phyloP scores from a whole-genome alignment of 2,797 vertebrate species.

The Saxicola maurus region DNA sequence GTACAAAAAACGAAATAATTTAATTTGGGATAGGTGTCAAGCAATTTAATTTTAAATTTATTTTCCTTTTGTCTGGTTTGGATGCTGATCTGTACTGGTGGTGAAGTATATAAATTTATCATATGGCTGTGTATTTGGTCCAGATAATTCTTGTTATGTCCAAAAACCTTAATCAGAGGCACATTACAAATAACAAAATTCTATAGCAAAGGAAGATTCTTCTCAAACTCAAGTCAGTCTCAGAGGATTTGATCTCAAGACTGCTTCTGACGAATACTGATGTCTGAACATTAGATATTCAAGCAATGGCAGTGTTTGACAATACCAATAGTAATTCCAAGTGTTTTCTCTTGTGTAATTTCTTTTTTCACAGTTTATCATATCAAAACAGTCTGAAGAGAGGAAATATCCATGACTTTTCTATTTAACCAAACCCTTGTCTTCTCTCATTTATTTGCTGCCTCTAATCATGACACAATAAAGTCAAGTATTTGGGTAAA shows the following conservation, averaged over 20 bases:
- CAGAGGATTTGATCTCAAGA: not conserved
- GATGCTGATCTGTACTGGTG: not conserved
- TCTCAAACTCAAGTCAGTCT: not conserved
- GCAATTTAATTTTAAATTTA: not conserved
- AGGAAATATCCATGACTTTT: constrained; percentile 40
- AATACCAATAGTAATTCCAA: constrained; percentile 18
- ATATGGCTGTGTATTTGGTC: not conserved
- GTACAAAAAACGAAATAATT: not conserved
- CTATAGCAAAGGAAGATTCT: not conserved
- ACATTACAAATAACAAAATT: not conserved
- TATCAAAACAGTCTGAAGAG: constrained; percentile 30
- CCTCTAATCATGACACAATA: constrained; percentile 36
- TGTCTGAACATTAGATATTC: not conserved
- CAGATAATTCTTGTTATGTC: not conserved
- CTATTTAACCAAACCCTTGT: constrained; percentile 24
- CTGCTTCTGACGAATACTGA: not conserved
- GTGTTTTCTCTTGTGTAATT: constrained; percentile 31
- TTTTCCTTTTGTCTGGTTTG: not conserved
- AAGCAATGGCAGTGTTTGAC: constrained; percentile 1
- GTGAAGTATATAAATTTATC: not conserved
- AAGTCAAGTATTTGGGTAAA: constrained; percentile 25
- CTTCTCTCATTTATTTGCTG: constrained; percentile 35
- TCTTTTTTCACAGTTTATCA: constrained; percentile 27
- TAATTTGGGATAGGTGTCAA: not conserved
- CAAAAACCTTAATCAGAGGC: not conserved